Percentiles rank a stretch among this genome's conserved stretches.
These are phyloP conservation scores for Thymelicus lineola DNA, from an alignment of 2,888 invertebrate genomes.

Conservation along the genomic window DNA sequence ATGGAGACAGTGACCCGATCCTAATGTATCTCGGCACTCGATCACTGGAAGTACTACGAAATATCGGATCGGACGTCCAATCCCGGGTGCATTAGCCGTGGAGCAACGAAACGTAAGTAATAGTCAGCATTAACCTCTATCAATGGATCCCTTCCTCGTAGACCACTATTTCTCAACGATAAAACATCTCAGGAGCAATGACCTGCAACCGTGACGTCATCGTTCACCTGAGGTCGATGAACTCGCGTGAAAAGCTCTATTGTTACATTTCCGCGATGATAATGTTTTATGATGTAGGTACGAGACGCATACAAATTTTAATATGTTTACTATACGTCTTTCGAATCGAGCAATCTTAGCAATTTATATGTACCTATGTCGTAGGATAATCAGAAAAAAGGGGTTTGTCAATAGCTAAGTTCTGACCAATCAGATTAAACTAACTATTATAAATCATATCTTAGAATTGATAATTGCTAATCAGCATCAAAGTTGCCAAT, in stretches of 20 bases:
- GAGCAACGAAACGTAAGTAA: conserved; percentile 36
- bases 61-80: conserved; percentile 38
- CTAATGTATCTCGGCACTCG: conserved; percentile 30
- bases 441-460: too few relatives aligned
- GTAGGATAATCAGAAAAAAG: too few relatives aligned
- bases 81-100: conserved; percentile 33
- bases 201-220: conserved; percentile 14
- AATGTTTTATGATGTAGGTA: neutral
- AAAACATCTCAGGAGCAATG: conserved; percentile 21
- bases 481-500: too few relatives aligned
- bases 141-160: conserved; percentile 29
- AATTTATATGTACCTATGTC: too few relatives aligned
- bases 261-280: neutral
- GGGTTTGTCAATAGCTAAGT: too few relatives aligned
- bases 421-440: too few relatives aligned
- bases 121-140: conserved; percentile 32
- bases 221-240: conserved; percentile 18
- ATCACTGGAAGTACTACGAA: conserved; percentile 35
- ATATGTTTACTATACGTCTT: too few relatives aligned
- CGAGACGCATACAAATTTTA: too few relatives aligned
- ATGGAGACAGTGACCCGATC: conserved; percentile 1
- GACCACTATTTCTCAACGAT: conserved; percentile 23
- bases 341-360: neutral
- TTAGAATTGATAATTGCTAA: too few relatives aligned
- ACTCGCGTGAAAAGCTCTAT: neutral